A percentile compares a stretch with the other conserved stretches of the same genome.
These are phyloP conservation scores for Amphiprion clarkii DNA, from an alignment of 2,797 vertebrate genomes.

Conservation along the genomic window DNA sequence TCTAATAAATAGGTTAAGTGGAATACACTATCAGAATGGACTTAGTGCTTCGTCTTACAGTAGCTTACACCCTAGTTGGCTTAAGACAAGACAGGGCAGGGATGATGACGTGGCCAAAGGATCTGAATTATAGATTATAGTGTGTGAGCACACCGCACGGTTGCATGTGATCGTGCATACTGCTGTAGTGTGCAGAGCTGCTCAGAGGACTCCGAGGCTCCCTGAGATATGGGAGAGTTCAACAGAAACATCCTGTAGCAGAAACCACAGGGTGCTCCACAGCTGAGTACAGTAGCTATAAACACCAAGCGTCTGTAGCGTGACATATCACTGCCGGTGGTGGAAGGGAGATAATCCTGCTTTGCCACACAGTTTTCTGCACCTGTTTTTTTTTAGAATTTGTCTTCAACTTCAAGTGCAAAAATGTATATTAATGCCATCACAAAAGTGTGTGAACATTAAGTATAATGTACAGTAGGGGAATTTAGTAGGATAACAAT, in stretches of 20 bases:
- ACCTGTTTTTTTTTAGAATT: neutral
- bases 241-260: constrained; percentile 72
- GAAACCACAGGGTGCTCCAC: constrained; percentile 41
- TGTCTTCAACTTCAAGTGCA: neutral
- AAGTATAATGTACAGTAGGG: neutral
- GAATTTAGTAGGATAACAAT: too few species aligned
- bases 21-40: constrained; percentile 53
- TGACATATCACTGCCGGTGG: neutral
- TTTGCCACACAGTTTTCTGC: neutral
- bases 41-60: constrained; percentile 53
- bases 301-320: neutral
- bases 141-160: constrained; percentile 53
- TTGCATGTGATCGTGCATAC: constrained; percentile 47
- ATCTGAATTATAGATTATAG: constrained; percentile 79
- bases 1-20: constrained; percentile 69
- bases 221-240: constrained; percentile 36
- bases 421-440: too few species aligned
- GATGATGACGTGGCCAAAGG: constrained; percentile 68
- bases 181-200: constrained; percentile 48
- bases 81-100: constrained; percentile 62
- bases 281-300: constrained; percentile 14
- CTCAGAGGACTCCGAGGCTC: constrained; percentile 33
- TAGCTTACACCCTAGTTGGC: constrained; percentile 68
- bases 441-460: neutral
- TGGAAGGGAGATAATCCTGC: neutral